Conservation (phyloP, 2,113 vertebrate species). For the Alosa alosa region DNA sequence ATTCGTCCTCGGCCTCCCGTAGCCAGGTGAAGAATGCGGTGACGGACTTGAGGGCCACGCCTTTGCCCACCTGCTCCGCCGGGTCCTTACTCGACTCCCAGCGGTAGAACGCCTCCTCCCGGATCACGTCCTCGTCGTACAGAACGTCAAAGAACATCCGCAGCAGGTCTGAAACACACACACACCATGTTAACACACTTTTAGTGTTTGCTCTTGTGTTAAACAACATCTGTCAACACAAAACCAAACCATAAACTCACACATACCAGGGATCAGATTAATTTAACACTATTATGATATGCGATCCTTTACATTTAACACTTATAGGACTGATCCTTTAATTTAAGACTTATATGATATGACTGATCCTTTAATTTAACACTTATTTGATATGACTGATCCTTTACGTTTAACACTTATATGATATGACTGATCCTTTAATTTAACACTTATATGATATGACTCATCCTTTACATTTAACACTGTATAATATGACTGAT, state of each 20-base stretch:
- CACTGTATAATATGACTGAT: too few species aligned
- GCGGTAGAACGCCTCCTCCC: constrained; percentile 95
- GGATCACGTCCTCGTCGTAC: constrained; percentile 94
- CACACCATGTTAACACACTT: not conserved
- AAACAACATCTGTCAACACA: not conserved
- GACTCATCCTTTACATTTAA: too few species aligned
- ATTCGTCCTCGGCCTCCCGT: constrained; percentile 89
- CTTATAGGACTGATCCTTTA: too few species aligned
- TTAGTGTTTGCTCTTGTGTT: not conserved
- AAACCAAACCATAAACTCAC: not conserved
- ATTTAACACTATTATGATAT: too few species aligned
- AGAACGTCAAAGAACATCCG: constrained; percentile 93
- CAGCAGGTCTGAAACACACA: constrained; percentile 78
- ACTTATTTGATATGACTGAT: too few species aligned
- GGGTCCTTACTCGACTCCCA: constrained; percentile 97
- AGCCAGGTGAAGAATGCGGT: constrained; percentile 98
- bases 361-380: too few species aligned
- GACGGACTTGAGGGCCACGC: constrained; percentile 95
- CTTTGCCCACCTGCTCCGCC: constrained; percentile 91
- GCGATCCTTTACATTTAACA: too few species aligned
- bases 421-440: too few species aligned
- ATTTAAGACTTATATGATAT: too few species aligned
- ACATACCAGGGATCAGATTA: not conserved
- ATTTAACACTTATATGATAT: too few species aligned
- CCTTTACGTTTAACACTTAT: too few species aligned